Evolutionary conservation across 1,140 invertebrate species (phyloP), one percentile per base, ranked within the genome.

Genomic region (Zaprionus nigranus): DNA sequence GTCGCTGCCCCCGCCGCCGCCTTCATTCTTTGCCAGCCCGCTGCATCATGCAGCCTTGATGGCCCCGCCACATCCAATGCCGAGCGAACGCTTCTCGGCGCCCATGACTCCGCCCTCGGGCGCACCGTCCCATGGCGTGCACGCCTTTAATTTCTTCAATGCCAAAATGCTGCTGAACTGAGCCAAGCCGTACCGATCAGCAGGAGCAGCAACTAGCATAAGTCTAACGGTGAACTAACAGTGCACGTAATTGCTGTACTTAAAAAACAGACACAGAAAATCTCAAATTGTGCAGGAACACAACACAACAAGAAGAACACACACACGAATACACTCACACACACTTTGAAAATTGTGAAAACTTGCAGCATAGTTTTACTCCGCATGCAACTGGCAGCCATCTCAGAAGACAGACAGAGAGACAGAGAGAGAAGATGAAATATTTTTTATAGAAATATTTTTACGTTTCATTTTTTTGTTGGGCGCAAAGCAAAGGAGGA

Each of bases 211-310:
- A 75, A 64, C 28, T 49, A 63, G 20, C 43, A 62, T 58, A 46
- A 66, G 64, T 22, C 40, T 58, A 62, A 79, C 26, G 53, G 57
- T 64, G 26, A 63, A 49, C 57, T 59, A 82, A 69, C 82, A 82
- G 82, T 86, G 86, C 85, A 87, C 84, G 84, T 87, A 87, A 77
- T 67, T 77, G 84, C 71, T 88, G 84, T 87, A 87, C 84, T 87
- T 87, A 85, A 88, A 56, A 76, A 63, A 64, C 34, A 69, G 49
- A 78, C 68, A 58, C 69, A 79, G 65, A 51, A 60, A 84, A 87
- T 87, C 84, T 87, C 84, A 87, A 68, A 78, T 88, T 74, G 85
- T 90, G 84, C 84, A 88, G 84, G 84, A 84, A 90, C 84, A 88
- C 84, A 75, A 75, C 53, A 57, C 24, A 40, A 62, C 49, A 81